phyloP scores from a whole-genome alignment of 2,113 vertebrate genomes.

The Hippocampus mohnikei region DNA sequence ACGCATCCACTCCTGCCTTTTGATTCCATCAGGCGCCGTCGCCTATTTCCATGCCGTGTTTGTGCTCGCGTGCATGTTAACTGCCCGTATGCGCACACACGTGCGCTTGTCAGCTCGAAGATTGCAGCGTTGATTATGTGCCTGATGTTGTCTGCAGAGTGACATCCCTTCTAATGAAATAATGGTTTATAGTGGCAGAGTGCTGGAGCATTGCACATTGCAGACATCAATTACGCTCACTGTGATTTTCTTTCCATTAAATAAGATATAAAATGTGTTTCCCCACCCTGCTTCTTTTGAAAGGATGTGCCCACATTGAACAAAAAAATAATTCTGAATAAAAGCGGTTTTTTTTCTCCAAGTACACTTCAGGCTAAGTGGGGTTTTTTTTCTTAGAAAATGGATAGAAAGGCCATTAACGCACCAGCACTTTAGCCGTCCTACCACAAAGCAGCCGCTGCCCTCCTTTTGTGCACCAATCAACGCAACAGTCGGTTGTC shows the following conservation, averaged over 20 bases:
- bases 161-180: constrained; percentile 75
- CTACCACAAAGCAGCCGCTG: constrained; percentile 36
- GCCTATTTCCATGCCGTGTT: constrained; percentile 18
- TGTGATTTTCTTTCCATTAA: constrained; percentile 49
- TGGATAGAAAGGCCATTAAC: constrained; percentile 57
- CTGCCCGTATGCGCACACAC: not conserved
- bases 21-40: constrained; percentile 30
- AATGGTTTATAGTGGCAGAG: constrained; percentile 60
- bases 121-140: constrained; percentile 67
- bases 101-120: constrained; percentile 42
- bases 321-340: constrained; percentile 52
- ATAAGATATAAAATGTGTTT: constrained; percentile 34
- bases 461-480: constrained; percentile 37
- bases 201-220: constrained; percentile 62
- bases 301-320: constrained; percentile 36
- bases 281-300: constrained; percentile 20
- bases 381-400: constrained; percentile 50
- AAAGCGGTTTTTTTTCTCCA: constrained; percentile 38
- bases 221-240: constrained; percentile 70
- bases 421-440: constrained; percentile 40
- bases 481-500: constrained; percentile 24
- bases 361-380: constrained; percentile 49
- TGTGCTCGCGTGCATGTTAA: constrained; percentile 20
- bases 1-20: constrained; percentile 29
- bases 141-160: constrained; percentile 63